phyloP scores from a whole-genome alignment of 2,888 invertebrate species.

The Nomada flava region DNA sequence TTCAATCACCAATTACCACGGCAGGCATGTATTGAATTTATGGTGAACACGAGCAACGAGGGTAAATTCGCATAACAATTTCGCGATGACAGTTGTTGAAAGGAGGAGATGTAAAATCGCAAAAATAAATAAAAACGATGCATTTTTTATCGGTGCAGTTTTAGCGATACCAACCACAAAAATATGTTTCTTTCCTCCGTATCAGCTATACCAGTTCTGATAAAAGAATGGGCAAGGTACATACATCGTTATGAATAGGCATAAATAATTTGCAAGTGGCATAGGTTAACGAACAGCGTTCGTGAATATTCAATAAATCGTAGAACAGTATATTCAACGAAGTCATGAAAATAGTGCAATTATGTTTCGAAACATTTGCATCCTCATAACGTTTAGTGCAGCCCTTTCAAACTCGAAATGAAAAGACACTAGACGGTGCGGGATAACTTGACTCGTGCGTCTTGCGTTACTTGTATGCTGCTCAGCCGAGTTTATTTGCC shows the following conservation, averaged over 20 bases:
- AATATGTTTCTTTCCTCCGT: not conserved
- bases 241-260: slow-evolving; percentile 42
- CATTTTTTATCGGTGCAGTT: not conserved
- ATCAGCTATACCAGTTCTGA: no score
- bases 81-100: slow-evolving; percentile 19
- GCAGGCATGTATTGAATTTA: slow-evolving; percentile 45
- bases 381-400: no score
- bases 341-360: not conserved
- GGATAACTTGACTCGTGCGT: no score
- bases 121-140: slow-evolving; percentile 33
- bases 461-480: no score
- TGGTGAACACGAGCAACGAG: slow-evolving; percentile 41
- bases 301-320: slow-evolving; percentile 5
- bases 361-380: not conserved
- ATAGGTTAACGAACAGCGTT: slow-evolving; percentile 58
- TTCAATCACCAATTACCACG: slow-evolving; percentile 30
- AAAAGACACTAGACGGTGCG: no score
- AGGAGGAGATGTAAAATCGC: slow-evolving; percentile 25
- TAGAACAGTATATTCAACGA: not conserved
- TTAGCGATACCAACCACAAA: not conserved
- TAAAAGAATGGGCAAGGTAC: not conserved
- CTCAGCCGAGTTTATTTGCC: no score
- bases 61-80: slow-evolving; percentile 45
- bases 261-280: slow-evolving; percentile 64
- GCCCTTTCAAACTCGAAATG: no score